phyloP scores from a whole-genome alignment of 2,113 vertebrate species.

The Orycteropus afer region DNA sequence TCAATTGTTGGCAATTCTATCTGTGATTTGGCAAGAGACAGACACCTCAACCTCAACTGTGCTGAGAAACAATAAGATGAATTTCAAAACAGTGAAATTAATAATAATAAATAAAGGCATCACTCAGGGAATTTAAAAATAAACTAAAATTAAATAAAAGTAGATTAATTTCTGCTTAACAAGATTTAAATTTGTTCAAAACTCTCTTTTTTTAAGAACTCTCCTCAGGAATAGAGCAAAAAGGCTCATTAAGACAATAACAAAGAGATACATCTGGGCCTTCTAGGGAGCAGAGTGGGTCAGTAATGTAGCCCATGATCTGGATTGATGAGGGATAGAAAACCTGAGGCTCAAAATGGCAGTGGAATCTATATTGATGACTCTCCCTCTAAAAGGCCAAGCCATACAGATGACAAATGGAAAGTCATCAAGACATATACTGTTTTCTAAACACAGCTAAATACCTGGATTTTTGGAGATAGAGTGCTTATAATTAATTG shows the following conservation, averaged over 20 bases:
- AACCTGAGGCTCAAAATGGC: background rate
- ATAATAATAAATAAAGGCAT: background rate
- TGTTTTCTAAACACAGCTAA: background rate
- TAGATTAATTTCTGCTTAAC: conserved; percentile 10
- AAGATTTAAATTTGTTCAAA: conserved; percentile 9
- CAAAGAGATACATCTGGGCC: background rate
- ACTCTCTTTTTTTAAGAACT: background rate
- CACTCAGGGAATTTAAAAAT: conserved; percentile 19
- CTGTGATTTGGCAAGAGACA: conserved; percentile 1
- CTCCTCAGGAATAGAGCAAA: background rate
- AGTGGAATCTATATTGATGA: background rate
- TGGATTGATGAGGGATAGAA: background rate
- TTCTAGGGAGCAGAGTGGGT: background rate
- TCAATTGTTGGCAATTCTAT: background rate
- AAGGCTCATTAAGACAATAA: background rate
- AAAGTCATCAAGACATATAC: background rate
- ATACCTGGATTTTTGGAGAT: background rate
- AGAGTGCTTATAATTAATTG: background rate
- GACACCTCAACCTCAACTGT: background rate
- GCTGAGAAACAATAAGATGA: background rate
- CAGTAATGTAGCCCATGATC: background rate
- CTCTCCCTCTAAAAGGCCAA: background rate
- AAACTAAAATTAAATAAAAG: conserved; percentile 15
- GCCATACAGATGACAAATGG: background rate
- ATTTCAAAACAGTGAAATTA: background rate